phyloP scores from a whole-genome alignment of 2,888 invertebrate genomes.

The Icerya purchasi region DNA sequence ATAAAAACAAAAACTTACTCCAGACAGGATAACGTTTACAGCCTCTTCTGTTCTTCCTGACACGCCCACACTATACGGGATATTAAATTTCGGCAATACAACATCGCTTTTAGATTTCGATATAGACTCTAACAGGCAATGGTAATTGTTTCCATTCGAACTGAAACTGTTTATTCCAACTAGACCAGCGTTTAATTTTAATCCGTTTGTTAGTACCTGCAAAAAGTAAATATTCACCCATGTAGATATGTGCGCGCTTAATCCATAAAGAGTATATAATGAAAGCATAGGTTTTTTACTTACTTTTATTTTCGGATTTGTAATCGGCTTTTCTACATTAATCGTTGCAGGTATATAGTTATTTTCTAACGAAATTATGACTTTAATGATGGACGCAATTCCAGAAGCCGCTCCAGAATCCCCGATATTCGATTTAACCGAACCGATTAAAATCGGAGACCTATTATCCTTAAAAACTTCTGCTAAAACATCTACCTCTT shows the following conservation, averaged over 20 bases:
- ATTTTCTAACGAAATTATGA: conserved; percentile 57
- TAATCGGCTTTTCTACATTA: conserved; percentile 39
- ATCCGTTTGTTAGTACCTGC: conserved; percentile 15
- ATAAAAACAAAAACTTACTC: no score
- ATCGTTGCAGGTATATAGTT: conserved; percentile 68
- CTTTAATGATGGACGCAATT: conserved; percentile 61
- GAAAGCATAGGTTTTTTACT: neutral
- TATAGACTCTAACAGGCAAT: conserved; percentile 13
- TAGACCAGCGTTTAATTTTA: conserved; percentile 10
- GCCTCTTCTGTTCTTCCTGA: conserved; percentile 32
- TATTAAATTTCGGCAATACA: conserved; percentile 33
- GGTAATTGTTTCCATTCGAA: conserved; percentile 15
- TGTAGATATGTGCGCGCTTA: no score
- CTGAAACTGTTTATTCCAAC: conserved; percentile 17
- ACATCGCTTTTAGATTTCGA: conserved; percentile 18
- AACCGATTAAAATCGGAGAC: conserved; percentile 59
- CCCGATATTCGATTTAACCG: conserved; percentile 83
- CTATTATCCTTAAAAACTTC: conserved; percentile 52
- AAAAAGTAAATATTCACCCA: no score
- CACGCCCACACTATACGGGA: conserved; percentile 24
- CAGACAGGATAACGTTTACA: conserved; percentile 24
- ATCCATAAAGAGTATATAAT: no score
- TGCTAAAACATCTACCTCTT: conserved; percentile 65
- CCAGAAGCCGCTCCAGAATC: conserved; percentile 77
- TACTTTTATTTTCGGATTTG: neutral